phyloP scores from a whole-genome alignment of 2,113 vertebrate genomes.

The Brachypodius melanocephalos region DNA sequence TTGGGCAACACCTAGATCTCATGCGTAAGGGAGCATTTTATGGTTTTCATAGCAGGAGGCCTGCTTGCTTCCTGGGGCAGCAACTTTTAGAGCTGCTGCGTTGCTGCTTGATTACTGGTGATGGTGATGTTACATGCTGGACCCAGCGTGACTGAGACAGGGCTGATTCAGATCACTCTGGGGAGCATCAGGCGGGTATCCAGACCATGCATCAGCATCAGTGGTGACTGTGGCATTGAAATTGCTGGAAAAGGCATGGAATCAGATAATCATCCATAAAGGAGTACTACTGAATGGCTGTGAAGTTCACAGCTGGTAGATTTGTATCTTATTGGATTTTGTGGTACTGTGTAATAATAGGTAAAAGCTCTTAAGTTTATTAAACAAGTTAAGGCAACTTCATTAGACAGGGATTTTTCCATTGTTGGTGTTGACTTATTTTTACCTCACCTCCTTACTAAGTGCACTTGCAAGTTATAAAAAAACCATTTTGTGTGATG shows the following conservation, averaged over 20 bases:
- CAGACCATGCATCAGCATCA: neutral
- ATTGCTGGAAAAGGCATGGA: neutral
- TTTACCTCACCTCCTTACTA: neutral
- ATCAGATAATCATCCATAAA: constrained; percentile 24
- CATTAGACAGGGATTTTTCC: neutral
- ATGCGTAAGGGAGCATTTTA: neutral
- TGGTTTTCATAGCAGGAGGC: neutral
- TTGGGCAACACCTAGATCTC: neutral
- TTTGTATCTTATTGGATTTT: neutral
- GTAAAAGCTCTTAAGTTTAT: neutral
- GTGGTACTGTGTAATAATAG: neutral
- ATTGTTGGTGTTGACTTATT: neutral
- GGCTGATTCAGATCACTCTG: neutral
- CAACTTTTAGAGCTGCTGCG: neutral
- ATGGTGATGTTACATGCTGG: neutral
- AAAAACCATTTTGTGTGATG: neutral
- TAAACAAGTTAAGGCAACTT: neutral
- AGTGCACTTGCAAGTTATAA: neutral
- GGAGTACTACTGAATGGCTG: neutral
- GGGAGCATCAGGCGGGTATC: neutral
- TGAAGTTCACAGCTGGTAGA: constrained; percentile 25
- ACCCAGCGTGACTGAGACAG: neutral
- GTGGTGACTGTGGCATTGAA: neutral
- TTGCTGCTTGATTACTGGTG: neutral
- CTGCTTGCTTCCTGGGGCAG: constrained; percentile 1